phyloP scores from a whole-genome alignment of 1,140 invertebrate species.

The Carcinoscorpius rotundicauda region DNA sequence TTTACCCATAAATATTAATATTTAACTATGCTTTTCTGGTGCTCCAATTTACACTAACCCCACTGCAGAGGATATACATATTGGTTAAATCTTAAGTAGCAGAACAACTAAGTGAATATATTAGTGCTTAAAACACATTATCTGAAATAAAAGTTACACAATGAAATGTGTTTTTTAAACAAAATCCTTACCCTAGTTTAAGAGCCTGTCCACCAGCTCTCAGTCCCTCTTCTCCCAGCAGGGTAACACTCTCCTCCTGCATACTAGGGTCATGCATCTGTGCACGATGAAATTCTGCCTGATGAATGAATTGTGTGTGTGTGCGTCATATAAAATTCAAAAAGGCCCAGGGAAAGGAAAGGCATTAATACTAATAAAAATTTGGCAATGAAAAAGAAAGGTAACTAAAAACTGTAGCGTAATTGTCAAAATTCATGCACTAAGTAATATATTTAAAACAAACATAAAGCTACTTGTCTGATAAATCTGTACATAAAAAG shows the following conservation, averaged over 20 bases:
- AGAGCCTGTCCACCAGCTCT: slow-evolving; percentile 78
- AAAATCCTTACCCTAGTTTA: slow-evolving; percentile 67
- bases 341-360: slow-evolving; percentile 9
- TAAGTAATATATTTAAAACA: too few species aligned
- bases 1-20: too few species aligned
- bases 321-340: slow-evolving; percentile 16
- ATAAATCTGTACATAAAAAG: too few species aligned
- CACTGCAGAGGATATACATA: too few species aligned
- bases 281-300: slow-evolving; percentile 23
- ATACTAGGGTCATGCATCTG: slow-evolving; percentile 37
- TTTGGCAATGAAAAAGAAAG: background rate
- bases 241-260: slow-evolving; percentile 83
- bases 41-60: too few species aligned
- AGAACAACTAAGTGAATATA: too few species aligned
- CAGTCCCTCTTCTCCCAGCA: slow-evolving; percentile 85
- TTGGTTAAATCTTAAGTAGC: too few species aligned
- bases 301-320: slow-evolving; percentile 14
- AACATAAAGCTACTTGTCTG: too few species aligned
- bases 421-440: background rate
- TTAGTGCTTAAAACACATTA: too few species aligned
- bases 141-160: too few species aligned
- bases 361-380: background rate
- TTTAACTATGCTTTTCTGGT: too few species aligned
- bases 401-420: background rate
- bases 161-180: too few species aligned